Base-by-base conservation (phyloP, 1,140 invertebrate species). In the Acyrthosiphon pisum region DNA sequence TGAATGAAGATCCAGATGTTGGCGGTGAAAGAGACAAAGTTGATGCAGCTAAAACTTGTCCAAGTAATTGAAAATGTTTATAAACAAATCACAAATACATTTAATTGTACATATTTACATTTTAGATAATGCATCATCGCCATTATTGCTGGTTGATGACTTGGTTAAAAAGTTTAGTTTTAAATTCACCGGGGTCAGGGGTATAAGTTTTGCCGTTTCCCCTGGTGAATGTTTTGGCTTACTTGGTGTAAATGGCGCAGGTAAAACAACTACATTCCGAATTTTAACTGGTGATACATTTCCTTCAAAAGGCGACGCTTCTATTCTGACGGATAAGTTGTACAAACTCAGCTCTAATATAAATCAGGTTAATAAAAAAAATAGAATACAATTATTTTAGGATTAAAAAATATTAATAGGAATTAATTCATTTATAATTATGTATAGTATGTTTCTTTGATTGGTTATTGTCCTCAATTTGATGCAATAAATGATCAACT, bases 141-240 rank as follows among this genome's bases (percentile, higher is more conserved):
- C 91, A 56, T n/a, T 93, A 37, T 87, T 94, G 14, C 84, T 94
- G 41, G 94, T 94, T 84, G 91, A 94, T 68, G 91, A 93, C 41
- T 87, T 94, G 26, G 92, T 53, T 20, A 94, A 94, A 91, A 94
- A 94, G 60, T 94, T 93, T 92, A 94, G 76, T 48, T 41, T 56
- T 44, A 93, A 60, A 26, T 87, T 94, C 87, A 94, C 95, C 4
- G 98, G 97, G 8, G 97, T 98, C 0, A 96, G 97, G 94, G 96
- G 97, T 94, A 95, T 98, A 1, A 97, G 96, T 94, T 96, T 98
- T 93, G 96, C 95, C 18, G 96, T 96, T n/a, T 95, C 96, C 35
- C 95, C 96, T 35, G 97, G 97, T 6, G 97, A 99, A 95, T 99
- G 98, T 94, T 99, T 99, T 95, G 98, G 98, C 3, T 95, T 99